Base-by-base conservation (phyloP, 2,113 vertebrate species). In the Thunnus thynnus region DNA sequence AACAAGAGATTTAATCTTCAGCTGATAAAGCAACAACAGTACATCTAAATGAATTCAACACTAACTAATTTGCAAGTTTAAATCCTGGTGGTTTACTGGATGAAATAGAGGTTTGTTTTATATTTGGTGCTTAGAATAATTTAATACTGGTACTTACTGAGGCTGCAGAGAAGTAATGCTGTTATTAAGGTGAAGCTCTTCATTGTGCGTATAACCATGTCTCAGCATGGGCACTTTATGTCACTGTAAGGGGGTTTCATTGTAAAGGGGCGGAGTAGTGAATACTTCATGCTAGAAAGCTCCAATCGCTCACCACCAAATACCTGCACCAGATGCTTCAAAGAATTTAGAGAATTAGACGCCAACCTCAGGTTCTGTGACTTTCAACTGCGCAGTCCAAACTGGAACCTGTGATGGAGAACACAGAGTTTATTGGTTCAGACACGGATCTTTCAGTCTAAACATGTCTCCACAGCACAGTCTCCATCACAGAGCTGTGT, bases 371-470 rank as follows among this genome's bases (percentile, higher is more conserved):
- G 82, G 76, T 36, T 89, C 88, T 22, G 89, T 91, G 56, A 82
- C 36, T 58, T 44, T 93, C 48, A 76, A 64, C 51, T 94, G 92
- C 51, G 86, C 84, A 13, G 73, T 92, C 2, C 44, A 72, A 16
- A 56, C 76, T 46, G 58, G 68, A 55, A 65, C 8, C 48, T 89
- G 89, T 81, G 65, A 72, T 3, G 84, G 30, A 82, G 75, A 56
- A 41, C 57, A 66, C 61, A 78, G 55, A 50, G 85, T 93, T n/a
- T 91, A 86, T 78, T 94, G 92, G 92, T 79, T 93, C 61, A 85
- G 56, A 64, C 41, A 74, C 0, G 78, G 67, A 55, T 51, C 60
- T 41, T 47, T 47, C 22, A 0, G 16, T 27, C 90, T 61, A 52
- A 73, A 57, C 78, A 51, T 0, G 18, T 47, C 27, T 52, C 78